Evolutionary conservation across 2,888 invertebrate genomes (phyloP).

Genomic region (Scaeva pyrastri): DNA sequence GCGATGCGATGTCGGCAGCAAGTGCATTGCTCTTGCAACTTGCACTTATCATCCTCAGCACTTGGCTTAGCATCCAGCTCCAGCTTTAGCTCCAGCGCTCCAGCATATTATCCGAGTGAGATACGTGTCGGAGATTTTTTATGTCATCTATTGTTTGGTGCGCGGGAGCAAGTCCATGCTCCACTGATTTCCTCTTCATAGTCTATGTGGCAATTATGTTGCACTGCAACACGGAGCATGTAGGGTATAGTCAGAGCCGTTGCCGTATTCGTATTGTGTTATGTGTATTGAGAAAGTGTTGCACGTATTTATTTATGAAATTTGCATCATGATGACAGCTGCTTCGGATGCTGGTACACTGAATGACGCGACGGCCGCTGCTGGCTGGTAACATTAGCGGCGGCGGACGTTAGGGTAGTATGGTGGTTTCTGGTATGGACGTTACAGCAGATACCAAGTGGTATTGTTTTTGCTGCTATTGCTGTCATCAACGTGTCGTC

Average conservation of each 20-base stretch:
- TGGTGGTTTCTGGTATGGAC: constrained; percentile 1
- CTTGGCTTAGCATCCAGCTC: constrained; percentile 53
- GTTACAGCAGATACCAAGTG: not conserved
- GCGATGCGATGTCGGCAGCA: constrained; percentile 4
- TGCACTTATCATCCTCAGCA: constrained; percentile 30
- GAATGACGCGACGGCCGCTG: too few species aligned
- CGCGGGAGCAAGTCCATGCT: constrained; percentile 39
- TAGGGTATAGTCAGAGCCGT: constrained; percentile 1
- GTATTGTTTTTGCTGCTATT: not conserved
- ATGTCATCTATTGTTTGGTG: constrained; percentile 67
- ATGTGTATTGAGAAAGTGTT: constrained; percentile 64
- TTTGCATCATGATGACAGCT: constrained; percentile 56
- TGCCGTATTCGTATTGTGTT: not conserved
- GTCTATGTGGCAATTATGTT: constrained; percentile 54
- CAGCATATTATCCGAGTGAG: constrained; percentile 26
- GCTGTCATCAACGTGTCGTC: constrained; percentile 27
- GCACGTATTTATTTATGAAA: constrained; percentile 49
- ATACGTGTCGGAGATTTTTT: constrained; percentile 66
- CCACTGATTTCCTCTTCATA: constrained; percentile 45
- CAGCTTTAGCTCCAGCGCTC: too few species aligned
- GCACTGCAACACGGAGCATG: constrained; percentile 40
- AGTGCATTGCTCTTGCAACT: constrained; percentile 38
- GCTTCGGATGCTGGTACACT: constrained; percentile 10
- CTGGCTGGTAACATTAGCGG: not conserved
- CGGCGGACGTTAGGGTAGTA: too few species aligned